Percentiles rank a stretch among this genome's conserved stretches.
These are phyloP conservation scores for Channa striata DNA, from an alignment of 2,797 vertebrate genomes.

Conservation along the genomic window DNA sequence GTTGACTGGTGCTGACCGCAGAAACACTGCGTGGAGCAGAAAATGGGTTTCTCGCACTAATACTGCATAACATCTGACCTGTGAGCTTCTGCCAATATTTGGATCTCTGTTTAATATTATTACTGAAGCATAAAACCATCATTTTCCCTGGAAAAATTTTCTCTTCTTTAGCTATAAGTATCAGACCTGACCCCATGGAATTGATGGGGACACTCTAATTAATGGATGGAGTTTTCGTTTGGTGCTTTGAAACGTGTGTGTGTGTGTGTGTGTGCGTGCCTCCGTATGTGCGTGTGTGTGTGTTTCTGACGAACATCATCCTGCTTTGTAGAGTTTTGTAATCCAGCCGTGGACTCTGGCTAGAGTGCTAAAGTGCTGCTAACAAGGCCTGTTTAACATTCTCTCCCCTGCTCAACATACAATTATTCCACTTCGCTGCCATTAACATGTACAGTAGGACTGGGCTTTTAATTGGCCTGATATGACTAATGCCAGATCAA, in stretches of 20 bases:
- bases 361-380: conserved; percentile 87
- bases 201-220: conserved; percentile 75
- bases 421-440: conserved; percentile 86
- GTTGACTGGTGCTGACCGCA: conserved; percentile 54
- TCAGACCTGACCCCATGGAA: conserved; percentile 71
- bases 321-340: conserved; percentile 83
- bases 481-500: conserved; percentile 88
- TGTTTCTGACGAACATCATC: conserved; percentile 75
- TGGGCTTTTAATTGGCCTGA: conserved; percentile 86
- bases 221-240: conserved; percentile 74
- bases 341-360: conserved; percentile 81
- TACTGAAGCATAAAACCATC: conserved; percentile 66
- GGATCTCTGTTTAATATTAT: conserved; percentile 75
- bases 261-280: conserved; percentile 42
- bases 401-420: conserved; percentile 86
- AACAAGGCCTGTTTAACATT: conserved; percentile 89
- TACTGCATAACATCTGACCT: conserved; percentile 64
- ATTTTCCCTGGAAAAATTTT: conserved; percentile 74
- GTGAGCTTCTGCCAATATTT: conserved; percentile 67
- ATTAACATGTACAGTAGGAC: conserved; percentile 86
- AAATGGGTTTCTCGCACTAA: conserved; percentile 54
- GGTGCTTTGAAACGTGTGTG: conserved; percentile 56
- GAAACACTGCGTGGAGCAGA: conserved; percentile 46
- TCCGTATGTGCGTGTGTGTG: conserved; percentile 34
- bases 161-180: conserved; percentile 69